phyloP scores from a whole-genome alignment of 2,888 invertebrate genomes.

The Aspidapion aeneum region DNA sequence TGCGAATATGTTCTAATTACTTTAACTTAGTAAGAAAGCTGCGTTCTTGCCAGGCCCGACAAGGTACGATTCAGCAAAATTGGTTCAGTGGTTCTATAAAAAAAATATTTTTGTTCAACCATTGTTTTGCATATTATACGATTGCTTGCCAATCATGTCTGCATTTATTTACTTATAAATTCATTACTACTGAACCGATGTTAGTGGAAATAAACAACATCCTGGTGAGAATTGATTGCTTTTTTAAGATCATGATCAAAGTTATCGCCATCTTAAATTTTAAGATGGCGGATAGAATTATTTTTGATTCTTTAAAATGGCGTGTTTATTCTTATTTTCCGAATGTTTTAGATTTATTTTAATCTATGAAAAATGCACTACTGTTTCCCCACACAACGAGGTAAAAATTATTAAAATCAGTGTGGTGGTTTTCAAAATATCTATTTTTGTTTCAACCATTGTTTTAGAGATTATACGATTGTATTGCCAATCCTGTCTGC shows the following conservation, averaged over 20 bases:
- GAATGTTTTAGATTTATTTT: neutral
- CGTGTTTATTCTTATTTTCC: neutral
- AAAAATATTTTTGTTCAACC: neutral
- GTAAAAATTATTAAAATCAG: too few relatives aligned
- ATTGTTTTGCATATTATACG: neutral
- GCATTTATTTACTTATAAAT: neutral
- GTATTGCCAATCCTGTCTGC: too few relatives aligned
- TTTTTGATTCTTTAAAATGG: neutral
- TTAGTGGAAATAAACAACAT: neutral
- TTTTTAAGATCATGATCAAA: neutral
- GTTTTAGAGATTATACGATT: too few relatives aligned
- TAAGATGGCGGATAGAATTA: neutral
- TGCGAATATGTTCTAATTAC: neutral
- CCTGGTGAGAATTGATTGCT: neutral
- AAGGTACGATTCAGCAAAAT: neutral
- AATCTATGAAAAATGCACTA: neutral
- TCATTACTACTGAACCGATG: neutral
- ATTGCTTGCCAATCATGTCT: neutral
- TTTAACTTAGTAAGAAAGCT: neutral
- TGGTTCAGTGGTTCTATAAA: neutral
- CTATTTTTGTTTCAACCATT: too few relatives aligned
- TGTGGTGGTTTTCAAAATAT: too few relatives aligned
- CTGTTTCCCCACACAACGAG: too few relatives aligned
- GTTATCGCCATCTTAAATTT: neutral
- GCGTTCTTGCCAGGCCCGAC: neutral